phyloP scores from a whole-genome alignment of 2,888 invertebrate genomes.

The Agriopis aurantiaria region DNA sequence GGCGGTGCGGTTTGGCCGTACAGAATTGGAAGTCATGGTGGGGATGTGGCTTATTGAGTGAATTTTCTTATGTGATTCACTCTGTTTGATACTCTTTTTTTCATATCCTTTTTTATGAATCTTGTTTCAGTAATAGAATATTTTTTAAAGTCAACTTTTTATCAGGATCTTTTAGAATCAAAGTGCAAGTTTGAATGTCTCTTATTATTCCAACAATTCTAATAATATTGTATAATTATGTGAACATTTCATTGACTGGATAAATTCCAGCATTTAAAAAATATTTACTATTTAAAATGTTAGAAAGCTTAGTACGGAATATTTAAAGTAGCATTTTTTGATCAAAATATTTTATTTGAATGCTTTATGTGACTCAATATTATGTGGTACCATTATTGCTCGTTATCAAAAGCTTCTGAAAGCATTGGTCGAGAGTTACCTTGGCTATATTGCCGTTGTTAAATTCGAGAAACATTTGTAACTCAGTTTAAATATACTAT shows the following conservation, averaged over 20 bases:
- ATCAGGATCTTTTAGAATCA: constrained; percentile 35
- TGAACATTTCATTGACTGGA: constrained; percentile 69
- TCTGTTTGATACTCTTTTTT: constrained; percentile 27
- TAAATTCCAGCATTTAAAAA: constrained; percentile 80
- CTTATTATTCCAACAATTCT: constrained; percentile 62
- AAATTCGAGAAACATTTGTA: constrained; percentile 79
- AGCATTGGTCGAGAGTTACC: constrained; percentile 70
- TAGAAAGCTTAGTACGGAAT: constrained; percentile 82
- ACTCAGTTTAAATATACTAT: constrained; percentile 85
- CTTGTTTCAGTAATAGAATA: constrained; percentile 6
- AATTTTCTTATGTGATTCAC: constrained; percentile 21
- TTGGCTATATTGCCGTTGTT: constrained; percentile 76
- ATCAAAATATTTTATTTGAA: constrained; percentile 81
- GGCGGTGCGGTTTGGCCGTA: too few relatives aligned
- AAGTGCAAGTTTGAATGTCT: constrained; percentile 77
- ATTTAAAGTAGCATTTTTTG: constrained; percentile 82
- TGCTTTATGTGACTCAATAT: constrained; percentile 81
- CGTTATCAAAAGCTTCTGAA: constrained; percentile 70
- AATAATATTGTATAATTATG: constrained; percentile 40
- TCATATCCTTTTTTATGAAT: constrained; percentile 13
- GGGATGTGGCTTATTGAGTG: background rate
- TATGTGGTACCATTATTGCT: constrained; percentile 76
- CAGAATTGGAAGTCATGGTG: too few relatives aligned
- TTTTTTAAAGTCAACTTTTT: constrained; percentile 26
- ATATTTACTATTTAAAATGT: constrained; percentile 80